Percentiles rank a stretch among this genome's conserved stretches.
These are phyloP conservation scores for Autographa gamma DNA, from an alignment of 2,888 invertebrate genomes.

Conservation along the genomic window DNA sequence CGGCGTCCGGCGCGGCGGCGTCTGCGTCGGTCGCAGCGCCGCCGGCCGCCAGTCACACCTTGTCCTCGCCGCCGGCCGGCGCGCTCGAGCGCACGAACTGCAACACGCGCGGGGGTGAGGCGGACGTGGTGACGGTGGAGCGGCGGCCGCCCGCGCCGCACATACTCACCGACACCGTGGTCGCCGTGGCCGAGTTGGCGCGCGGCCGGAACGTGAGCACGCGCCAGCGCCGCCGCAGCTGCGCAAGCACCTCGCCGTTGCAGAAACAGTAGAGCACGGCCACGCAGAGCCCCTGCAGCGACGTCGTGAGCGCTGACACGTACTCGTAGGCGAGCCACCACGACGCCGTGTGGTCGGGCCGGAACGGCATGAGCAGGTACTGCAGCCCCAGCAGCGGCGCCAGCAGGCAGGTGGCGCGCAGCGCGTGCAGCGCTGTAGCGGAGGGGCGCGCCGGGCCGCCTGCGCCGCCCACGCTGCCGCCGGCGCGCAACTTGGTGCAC, in stretches of 20 bases:
- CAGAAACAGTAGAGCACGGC: conserved; percentile 97
- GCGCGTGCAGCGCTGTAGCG: conserved; percentile 93
- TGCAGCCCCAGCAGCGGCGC: conserved; percentile 97
- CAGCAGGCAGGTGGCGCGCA: conserved; percentile 95
- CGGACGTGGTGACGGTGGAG: conserved; percentile 19
- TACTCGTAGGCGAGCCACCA: conserved; percentile 95
- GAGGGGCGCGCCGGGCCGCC: conserved; percentile 90
- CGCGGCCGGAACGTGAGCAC: conserved; percentile 94
- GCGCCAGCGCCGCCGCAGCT: conserved; percentile 95
- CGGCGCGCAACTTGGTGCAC: conserved; percentile 93
- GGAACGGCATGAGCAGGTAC: conserved; percentile 96
- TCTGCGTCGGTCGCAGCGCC: conserved; percentile 65
- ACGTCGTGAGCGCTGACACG: conserved; percentile 95
- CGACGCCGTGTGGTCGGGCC: conserved; percentile 91
- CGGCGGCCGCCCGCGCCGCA: conserved; percentile 40
- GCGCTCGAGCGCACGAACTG: conserved; percentile 94
- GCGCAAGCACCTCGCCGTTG: conserved; percentile 97
- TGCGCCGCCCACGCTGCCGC: conserved; percentile 87
- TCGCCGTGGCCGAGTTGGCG: conserved; percentile 95
- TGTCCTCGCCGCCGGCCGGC: conserved; percentile 92
- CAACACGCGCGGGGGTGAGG: conserved; percentile 70
- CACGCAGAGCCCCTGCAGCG: conserved; percentile 97
- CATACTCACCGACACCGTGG: conserved; percentile 95
- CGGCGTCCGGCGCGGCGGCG: conserved; percentile 41
- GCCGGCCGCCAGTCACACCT: conserved; percentile 93